These are phyloP conservation scores for Zaprionus lineosus DNA, from an alignment of 2,888 invertebrate species.

Conservation along the genomic window DNA sequence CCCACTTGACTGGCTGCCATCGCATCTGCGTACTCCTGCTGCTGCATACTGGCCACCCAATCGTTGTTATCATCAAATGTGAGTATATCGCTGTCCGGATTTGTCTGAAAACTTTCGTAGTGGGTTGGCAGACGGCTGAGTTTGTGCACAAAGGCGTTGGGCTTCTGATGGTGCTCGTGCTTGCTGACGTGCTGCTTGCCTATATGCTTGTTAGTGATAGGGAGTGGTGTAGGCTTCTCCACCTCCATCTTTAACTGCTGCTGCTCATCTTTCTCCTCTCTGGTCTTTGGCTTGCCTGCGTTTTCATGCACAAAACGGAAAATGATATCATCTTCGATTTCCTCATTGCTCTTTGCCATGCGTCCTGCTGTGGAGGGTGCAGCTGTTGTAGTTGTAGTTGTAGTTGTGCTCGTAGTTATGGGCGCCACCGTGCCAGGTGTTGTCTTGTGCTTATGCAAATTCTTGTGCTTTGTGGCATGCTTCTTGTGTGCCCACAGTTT, in stretches of 20 bases:
- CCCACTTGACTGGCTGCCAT: constrained; percentile 48
- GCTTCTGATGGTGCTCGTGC: constrained; percentile 70
- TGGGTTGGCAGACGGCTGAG: constrained; percentile 76
- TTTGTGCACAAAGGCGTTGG: constrained; percentile 60
- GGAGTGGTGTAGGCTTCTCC: constrained; percentile 27
- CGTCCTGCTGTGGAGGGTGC: constrained; percentile 25
- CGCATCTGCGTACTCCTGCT: constrained; percentile 60
- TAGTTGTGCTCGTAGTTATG: constrained; percentile 10
- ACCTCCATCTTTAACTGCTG: constrained; percentile 29
- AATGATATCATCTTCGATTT: constrained; percentile 74
- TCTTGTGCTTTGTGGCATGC: constrained; percentile 59
- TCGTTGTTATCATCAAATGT: constrained; percentile 74
- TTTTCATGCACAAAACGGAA: constrained; percentile 68
- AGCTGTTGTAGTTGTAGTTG: not conserved
- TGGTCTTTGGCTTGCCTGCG: constrained; percentile 18
- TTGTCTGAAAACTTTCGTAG: constrained; percentile 80
- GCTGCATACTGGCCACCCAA: constrained; percentile 61
- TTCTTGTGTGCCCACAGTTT: constrained; percentile 62
- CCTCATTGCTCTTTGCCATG: constrained; percentile 51
- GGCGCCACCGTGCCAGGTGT: constrained; percentile 27
- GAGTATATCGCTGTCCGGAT: constrained; percentile 78
- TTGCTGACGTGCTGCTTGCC: constrained; percentile 61
- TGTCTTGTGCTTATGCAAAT: constrained; percentile 62
- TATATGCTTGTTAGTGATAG: not conserved
- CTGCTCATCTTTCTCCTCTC: too few relatives aligned